Percentiles rank a stretch among this genome's conserved stretches.
These are phyloP conservation scores for Hydractinia echinata DNA, from an alignment of 30 jellyfish, hydroid and myxozoan genomes.

Conservation along the genomic window DNA sequence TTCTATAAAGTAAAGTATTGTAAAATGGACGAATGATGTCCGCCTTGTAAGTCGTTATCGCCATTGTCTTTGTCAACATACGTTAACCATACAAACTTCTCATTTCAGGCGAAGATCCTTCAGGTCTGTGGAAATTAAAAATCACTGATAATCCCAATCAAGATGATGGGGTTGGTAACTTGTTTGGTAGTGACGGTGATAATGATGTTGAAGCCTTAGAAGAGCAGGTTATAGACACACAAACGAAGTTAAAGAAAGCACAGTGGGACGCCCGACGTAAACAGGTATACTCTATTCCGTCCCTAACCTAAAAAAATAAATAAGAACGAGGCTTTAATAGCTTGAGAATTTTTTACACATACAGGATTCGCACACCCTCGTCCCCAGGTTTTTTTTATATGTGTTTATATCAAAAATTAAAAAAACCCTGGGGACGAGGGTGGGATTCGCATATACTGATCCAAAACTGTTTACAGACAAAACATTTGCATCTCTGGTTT, in stretches of 20 bases:
- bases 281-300: slow-evolving; percentile 38
- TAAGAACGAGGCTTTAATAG: too few species aligned
- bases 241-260: slow-evolving; percentile 54
- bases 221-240: slow-evolving; percentile 87
- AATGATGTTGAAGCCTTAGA: slow-evolving; percentile 96
- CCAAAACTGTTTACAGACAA: neutral
- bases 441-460: neutral
- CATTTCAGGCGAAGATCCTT: slow-evolving; percentile 86
- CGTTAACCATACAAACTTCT: too few species aligned
- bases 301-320: neutral
- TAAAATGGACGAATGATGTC: too few species aligned
- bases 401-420: too few species aligned
- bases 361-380: too few species aligned
- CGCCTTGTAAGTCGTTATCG: too few species aligned
- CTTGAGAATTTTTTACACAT: neutral
- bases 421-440: too few species aligned
- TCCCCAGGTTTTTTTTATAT: too few species aligned
- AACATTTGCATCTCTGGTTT: neutral
- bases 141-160: slow-evolving; percentile 81
- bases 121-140: slow-evolving; percentile 84
- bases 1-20: too few species aligned
- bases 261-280: slow-evolving; percentile 76
- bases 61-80: too few species aligned
- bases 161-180: slow-evolving; percentile 49
- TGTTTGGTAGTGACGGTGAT: slow-evolving; percentile 42